Conservation (phyloP, 1,140 invertebrate genomes). For the Eupeodes corollae region DNA sequence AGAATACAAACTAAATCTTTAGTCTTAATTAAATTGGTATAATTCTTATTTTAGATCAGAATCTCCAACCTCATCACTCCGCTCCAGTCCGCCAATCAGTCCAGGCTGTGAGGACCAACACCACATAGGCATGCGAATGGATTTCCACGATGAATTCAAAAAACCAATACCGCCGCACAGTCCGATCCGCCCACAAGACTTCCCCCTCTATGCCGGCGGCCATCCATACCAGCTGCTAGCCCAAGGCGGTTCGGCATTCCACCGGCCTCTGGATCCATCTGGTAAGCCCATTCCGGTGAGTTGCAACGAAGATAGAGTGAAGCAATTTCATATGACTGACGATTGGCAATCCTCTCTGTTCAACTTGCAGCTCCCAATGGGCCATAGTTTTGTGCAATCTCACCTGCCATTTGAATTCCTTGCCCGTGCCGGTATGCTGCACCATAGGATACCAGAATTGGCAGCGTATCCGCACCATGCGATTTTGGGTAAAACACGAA, state of each 20-base stretch:
- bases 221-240: constrained; percentile 35
- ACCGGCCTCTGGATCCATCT: constrained; percentile 31
- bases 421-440: constrained; percentile 73
- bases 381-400: constrained; percentile 46
- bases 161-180: constrained; percentile 33
- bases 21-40: no score
- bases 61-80: constrained; percentile 35
- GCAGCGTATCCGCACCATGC: constrained; percentile 52
- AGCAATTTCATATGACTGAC: background rate
- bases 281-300: constrained; percentile 35
- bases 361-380: constrained; percentile 26
- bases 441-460: constrained; percentile 62
- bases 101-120: constrained; percentile 36
- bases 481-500: constrained; percentile 84
- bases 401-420: constrained; percentile 77
- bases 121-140: constrained; percentile 27
- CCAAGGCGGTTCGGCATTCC: constrained; percentile 32
- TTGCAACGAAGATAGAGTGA: background rate
- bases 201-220: constrained; percentile 33
- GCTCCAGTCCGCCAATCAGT: constrained; percentile 36
- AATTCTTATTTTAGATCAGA: constrained; percentile 28
- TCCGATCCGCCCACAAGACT: constrained; percentile 33
- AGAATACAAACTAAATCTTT: no score
- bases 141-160: constrained; percentile 33
- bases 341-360: background rate